Evolutionary conservation across 2,888 invertebrate genomes (phyloP).

Genomic region (Synanthedon andrenaeformis): DNA sequence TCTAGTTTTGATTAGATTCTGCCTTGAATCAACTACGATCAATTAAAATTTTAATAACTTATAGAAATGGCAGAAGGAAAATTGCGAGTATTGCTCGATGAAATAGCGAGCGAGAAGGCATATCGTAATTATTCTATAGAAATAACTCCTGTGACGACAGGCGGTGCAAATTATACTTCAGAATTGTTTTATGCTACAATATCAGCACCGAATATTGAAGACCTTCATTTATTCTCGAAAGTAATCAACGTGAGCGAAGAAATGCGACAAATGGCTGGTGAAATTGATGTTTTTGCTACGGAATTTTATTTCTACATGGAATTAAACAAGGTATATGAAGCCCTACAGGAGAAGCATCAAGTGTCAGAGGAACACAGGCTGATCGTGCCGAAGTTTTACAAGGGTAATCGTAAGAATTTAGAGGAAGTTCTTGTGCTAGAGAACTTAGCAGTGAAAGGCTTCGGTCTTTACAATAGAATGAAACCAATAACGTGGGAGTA

Average conservation of each 20-base stretch:
- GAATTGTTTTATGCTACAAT: constrained; percentile 16
- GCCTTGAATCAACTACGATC: too few species aligned
- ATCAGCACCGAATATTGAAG: constrained; percentile 7
- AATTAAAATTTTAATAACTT: too few species aligned
- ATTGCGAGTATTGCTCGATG: constrained; percentile 13
- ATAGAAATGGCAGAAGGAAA: neutral
- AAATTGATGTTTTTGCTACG: constrained; percentile 4
- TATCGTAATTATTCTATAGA: constrained; percentile 15
- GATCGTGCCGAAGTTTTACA: constrained; percentile 13
- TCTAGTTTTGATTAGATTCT: too few species aligned
- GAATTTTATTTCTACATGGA: constrained; percentile 4
- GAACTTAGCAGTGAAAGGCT: constrained; percentile 23
- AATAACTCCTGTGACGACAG: constrained; percentile 15
- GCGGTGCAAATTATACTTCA: constrained; percentile 29
- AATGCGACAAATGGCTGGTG: constrained; percentile 16
- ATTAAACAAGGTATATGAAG: neutral
- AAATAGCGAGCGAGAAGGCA: constrained; percentile 19
- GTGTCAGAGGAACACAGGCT: constrained; percentile 6
- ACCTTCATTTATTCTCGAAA: constrained; percentile 31
- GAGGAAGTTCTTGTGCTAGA: constrained; percentile 21
- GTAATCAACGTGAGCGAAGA: constrained; percentile 29
- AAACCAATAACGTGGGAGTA: constrained; percentile 24
- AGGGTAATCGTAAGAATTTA: constrained; percentile 5
- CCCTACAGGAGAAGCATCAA: constrained; percentile 7
- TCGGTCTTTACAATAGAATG: constrained; percentile 19